Evolutionary conservation across 1,140 invertebrate species (phyloP), one percentile per base, ranked within the genome.

Genomic region (Trachelipus rathkii): DNA sequence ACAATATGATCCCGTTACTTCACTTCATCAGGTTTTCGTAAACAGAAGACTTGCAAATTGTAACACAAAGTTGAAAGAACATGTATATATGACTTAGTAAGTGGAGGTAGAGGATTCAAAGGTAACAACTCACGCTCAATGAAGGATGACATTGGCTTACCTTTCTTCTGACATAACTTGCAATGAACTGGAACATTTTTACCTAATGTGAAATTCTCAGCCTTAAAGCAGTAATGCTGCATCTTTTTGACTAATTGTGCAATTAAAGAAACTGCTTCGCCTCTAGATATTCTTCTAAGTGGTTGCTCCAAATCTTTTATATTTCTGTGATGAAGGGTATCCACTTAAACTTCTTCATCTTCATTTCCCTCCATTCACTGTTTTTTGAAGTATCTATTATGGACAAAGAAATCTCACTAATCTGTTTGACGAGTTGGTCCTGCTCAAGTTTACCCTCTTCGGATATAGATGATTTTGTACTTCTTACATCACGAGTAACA

Each of bases 81-180:
- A 68, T 72, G 46, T 0, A 84, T 44, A 44, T 81, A 83, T 43
- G 50, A 43, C 19, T 78, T 75, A n/a, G 83, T 83, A 69, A 85
- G 77, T 9, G 81, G 76, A 33, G 87, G 86, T 9, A 88, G 79
- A 23, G 82, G 82, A 23, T 77, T 45, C 0, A 88, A 71, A 0
- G 82, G 76, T 10, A 88, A 88, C 6, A 89, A 77, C 10, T 84
- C 82, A 77, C 88, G 86, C 21, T 88, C 87, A 10, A 88, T 87
- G 80, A 89, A 90, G 44, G 85, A 82, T 44, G 83, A 82, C 77
- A 86, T 86, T 6, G 85, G 78, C 83, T 90, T 89, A 45, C 88
- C 88, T 77, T 88, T 86, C 71, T 84, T 83, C 53, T 86, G 85
- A 84, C 89, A 89, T 19, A 85, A 81, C 43, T 82, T 83, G 81